phyloP scores from a whole-genome alignment of 2,113 vertebrate species.

The Neolamprologus falcicula region DNA sequence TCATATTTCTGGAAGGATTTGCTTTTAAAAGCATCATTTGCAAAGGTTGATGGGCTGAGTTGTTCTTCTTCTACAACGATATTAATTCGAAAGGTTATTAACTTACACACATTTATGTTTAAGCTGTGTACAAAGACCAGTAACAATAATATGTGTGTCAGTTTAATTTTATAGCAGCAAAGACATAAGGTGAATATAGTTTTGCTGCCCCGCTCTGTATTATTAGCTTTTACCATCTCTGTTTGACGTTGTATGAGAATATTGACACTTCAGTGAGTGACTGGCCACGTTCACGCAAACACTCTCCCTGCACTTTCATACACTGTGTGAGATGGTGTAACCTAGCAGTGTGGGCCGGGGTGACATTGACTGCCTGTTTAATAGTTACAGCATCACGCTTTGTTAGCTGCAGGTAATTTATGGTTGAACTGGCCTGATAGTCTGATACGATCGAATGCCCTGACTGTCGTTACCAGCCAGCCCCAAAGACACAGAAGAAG shows the following conservation, averaged over 20 bases:
- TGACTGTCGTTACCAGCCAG: slow-evolving; percentile 50
- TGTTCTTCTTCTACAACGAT: background rate
- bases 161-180: background rate
- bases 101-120: background rate
- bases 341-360: slow-evolving; percentile 33
- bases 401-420: slow-evolving; percentile 71
- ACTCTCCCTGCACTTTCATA: background rate
- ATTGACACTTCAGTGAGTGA: background rate
- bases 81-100: background rate
- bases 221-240: background rate
- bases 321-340: slow-evolving; percentile 1
- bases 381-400: slow-evolving; percentile 67
- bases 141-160: background rate
- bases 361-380: slow-evolving; percentile 69
- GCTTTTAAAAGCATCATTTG: background rate
- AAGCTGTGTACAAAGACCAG: background rate
- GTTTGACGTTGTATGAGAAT: background rate
- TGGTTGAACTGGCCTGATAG: slow-evolving; percentile 65
- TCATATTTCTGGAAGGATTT: background rate
- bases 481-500: slow-evolving; percentile 51
- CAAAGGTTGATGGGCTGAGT: background rate
- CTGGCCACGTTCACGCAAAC: background rate
- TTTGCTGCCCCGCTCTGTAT: background rate
- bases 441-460: slow-evolving; percentile 61
- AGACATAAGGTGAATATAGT: background rate